Percentiles rank a stretch among this genome's conserved stretches.
phyloP scores from a whole-genome alignment of 2,113 vertebrate genomes.

The Dromaius novaehollandiae region DNA sequence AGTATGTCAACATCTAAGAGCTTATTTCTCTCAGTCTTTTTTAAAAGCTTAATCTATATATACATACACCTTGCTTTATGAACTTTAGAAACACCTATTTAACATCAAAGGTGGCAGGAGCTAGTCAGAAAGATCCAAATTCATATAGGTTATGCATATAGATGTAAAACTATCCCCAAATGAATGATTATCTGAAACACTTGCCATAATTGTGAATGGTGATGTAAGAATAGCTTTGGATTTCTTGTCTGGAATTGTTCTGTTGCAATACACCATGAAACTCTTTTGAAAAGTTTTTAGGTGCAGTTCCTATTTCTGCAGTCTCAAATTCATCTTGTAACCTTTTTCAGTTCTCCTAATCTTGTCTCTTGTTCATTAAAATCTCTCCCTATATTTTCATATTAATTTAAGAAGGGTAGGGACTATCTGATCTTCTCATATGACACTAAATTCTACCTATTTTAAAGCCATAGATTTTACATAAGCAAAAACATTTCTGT shows the following conservation, averaged over 20 bases:
- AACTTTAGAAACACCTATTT: neutral
- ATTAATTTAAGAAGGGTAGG: neutral
- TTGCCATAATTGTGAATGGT: neutral
- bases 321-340: neutral
- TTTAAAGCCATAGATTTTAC: neutral
- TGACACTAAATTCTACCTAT: neutral
- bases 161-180: neutral
- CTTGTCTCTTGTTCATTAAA: neutral
- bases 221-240: neutral
- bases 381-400: neutral
- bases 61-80: neutral
- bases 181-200: neutral
- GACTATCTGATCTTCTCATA: neutral
- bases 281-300: neutral
- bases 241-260: neutral
- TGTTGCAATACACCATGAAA: rapidly evolving
- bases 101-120: neutral
- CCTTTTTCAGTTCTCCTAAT: neutral
- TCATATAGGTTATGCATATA: neutral
- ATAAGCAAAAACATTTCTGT: neutral
- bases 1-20: neutral
- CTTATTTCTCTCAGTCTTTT: neutral
- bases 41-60: neutral
- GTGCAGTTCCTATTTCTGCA: neutral
- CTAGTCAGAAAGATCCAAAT: neutral